Percentiles rank a stretch among this genome's conserved stretches.
Conservation (phyloP, 2,888 invertebrate species). For the Laspeyria flexula region DNA sequence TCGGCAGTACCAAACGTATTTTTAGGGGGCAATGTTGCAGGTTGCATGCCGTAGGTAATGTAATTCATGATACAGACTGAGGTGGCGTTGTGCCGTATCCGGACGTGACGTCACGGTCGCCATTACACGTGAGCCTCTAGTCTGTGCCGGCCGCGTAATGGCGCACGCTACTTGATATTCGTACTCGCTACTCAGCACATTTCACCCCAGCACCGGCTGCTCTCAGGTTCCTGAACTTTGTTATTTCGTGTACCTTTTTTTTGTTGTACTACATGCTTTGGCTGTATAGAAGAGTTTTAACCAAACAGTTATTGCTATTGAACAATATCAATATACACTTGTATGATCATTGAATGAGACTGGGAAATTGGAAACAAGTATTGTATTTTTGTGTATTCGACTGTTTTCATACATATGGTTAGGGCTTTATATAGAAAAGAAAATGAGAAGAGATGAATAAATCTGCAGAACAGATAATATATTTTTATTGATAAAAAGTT, state of each 20-base stretch:
- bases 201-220: conserved; percentile 73
- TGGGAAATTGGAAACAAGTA: no score
- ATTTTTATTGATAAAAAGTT: no score
- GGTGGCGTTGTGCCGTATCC: conserved; percentile 51
- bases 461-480: no score
- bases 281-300: conserved; percentile 54
- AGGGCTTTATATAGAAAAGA: no score
- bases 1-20: conserved; percentile 10
- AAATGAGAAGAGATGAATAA: no score
- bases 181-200: conserved; percentile 67
- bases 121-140: conserved; percentile 59
- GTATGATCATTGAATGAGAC: not conserved
- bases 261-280: conserved; percentile 46
- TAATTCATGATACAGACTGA: conserved; percentile 61
- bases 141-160: conserved; percentile 39
- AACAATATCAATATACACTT: not conserved
- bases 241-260: conserved; percentile 66
- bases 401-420: no score
- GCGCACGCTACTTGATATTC: conserved; percentile 73
- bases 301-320: not conserved
- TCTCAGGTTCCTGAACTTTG: conserved; percentile 71
- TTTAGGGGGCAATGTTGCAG: conserved; percentile 35
- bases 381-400: no score
- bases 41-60: conserved; percentile 52
- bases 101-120: conserved; percentile 71